Percentiles rank a stretch among this genome's conserved stretches.
phyloP scores from a whole-genome alignment of 1,140 invertebrate species.

The Probaryconus sp. region DNA sequence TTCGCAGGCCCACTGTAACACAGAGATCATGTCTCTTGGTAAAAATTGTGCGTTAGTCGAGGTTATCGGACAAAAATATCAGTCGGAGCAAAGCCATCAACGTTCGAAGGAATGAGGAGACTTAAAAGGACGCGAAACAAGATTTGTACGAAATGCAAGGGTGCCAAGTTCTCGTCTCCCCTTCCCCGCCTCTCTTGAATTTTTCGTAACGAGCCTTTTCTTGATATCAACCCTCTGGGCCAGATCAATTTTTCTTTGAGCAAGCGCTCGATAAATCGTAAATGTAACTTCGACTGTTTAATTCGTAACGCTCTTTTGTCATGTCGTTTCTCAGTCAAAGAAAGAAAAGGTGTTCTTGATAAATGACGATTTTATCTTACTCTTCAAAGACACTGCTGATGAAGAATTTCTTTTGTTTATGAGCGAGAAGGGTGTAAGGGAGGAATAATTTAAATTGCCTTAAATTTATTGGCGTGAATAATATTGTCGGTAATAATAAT shows the following conservation, averaged over 20 bases:
- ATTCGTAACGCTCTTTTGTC: slow-evolving; percentile 1
- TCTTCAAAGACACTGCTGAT: too few species aligned
- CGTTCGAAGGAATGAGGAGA: slow-evolving; percentile 1
- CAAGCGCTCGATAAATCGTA: slow-evolving; percentile 24
- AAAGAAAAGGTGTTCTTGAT: too few species aligned
- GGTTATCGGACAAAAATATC: neutral
- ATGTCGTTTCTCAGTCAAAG: too few species aligned
- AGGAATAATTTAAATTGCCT: too few species aligned
- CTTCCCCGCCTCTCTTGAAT: neutral
- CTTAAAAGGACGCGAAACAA: neutral
- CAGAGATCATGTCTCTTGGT: too few species aligned
- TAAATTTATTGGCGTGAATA: too few species aligned
- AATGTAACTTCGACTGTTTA: slow-evolving; percentile 6
- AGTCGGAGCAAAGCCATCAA: slow-evolving; percentile 9
- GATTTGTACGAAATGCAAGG: slow-evolving; percentile 11
- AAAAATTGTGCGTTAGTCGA: too few species aligned
- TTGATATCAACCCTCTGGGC: neutral
- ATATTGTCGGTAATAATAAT: too few species aligned
- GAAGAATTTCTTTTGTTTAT: too few species aligned
- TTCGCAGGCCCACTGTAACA: neutral
- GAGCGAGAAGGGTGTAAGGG: too few species aligned
- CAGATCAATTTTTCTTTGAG: slow-evolving; percentile 22
- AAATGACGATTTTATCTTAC: too few species aligned
- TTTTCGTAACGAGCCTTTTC: neutral
- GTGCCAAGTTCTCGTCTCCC: neutral